Base-by-base conservation (phyloP, 2,888 invertebrate genomes). In the Sicus ferrugineus region DNA sequence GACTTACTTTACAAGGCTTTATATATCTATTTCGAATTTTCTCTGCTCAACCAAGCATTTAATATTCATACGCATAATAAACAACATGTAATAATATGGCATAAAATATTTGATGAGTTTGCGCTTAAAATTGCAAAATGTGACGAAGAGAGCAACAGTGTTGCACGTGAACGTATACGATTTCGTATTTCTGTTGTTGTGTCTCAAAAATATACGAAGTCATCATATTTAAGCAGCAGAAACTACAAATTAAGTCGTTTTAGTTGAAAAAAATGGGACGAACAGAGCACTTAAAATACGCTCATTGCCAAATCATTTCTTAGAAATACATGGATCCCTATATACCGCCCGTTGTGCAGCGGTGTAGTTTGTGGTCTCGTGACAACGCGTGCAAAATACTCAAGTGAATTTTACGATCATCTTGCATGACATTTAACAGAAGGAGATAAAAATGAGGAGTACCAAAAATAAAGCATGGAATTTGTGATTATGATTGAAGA, bases 51-150 rank as follows among this genome's bases (percentile, higher is more conserved):
- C 21, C 34, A 31, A 38, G 38, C 61, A 34, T 61, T 61, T 61
- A 42, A 61, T 34, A 61, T 61, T 42, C 21, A 38, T 19, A 42
- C 42, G 21, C 34, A 34, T 61, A 34, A 61, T 61, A 61, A 61
- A 61, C 21, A 61, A 42, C 19, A 6, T 23, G 61, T 21, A 38
- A 61, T 28, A 54, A 23, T 54, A 54, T 14, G 6, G 42, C 19
- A 38, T 61, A 42, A 42, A 61, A 61, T 34, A 61, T 61, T 61
- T 61, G 38, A 61, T 61, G 61, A 61, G 54, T 26, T n/a, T 19
- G 26, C 26, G 16, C 42, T 61, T 42, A 31, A 42, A 19, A 28
- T 26, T 23, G 28, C 16, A 21, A 7, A 2, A 38, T 31, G 59
- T 11, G 34, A 30, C 7, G 23, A 11, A n/a, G n/a, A n/a, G 19